Conservation (phyloP, 2,888 invertebrate genomes). For the Deroplatys truncata region DNA sequence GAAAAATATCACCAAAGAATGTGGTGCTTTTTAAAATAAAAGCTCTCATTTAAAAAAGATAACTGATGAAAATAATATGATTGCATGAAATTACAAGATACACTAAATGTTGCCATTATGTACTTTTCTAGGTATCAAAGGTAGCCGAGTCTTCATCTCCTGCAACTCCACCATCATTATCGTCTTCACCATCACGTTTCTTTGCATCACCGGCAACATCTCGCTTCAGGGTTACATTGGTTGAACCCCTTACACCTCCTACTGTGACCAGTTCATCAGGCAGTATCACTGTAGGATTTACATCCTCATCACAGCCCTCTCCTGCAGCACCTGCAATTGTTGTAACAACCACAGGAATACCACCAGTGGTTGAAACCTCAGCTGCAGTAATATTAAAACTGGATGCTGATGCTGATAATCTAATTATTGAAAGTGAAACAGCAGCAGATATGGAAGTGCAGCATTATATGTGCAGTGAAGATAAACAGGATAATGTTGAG, state of each 20-base stretch:
- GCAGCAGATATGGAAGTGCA: constrained; percentile 17
- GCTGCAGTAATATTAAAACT: constrained; percentile 2
- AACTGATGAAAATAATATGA: too few species aligned
- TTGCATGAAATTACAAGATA: not conserved
- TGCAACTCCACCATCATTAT: constrained; percentile 20
- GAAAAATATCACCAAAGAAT: too few species aligned
- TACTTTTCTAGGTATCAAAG: constrained; percentile 40
- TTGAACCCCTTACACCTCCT: constrained; percentile 37
- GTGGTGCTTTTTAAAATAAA: too few species aligned
- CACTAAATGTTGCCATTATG: not conserved
- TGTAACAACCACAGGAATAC: not conserved
- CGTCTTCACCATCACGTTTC: constrained; percentile 28
- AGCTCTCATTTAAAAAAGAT: too few species aligned
- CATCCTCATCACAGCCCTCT: not conserved
- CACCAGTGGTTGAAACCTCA: not conserved
- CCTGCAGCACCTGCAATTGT: not conserved
- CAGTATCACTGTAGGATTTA: constrained; percentile 44
- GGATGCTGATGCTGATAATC: not conserved
- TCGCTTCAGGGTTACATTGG: constrained; percentile 43
- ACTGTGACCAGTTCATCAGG: constrained; percentile 32
- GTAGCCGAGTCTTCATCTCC: constrained; percentile 40
- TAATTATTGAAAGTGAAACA: not conserved
- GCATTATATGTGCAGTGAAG: constrained; percentile 6
- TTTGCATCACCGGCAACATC: constrained; percentile 31
- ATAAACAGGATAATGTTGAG: not conserved